These are phyloP conservation scores for Patella caerulea DNA, from an alignment of 2,888 invertebrate species.

Conservation along the genomic window DNA sequence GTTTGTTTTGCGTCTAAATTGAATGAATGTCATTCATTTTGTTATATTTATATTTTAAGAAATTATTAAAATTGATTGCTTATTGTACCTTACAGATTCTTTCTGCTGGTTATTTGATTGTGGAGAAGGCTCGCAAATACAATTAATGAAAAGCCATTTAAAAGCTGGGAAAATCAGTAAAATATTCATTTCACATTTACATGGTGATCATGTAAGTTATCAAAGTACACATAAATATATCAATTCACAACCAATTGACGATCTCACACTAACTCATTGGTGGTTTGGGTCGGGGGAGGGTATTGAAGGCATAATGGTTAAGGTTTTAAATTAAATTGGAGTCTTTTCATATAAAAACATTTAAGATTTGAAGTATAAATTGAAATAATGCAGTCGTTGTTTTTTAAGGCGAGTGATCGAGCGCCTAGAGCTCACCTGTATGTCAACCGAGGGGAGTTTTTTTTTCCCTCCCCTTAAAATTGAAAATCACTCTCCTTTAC, in stretches of 20 bases:
- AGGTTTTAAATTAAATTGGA: too few relatives aligned
- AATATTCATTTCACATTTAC: slow-evolving; percentile 73
- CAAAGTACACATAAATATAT: too few relatives aligned
- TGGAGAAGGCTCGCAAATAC: slow-evolving; percentile 73
- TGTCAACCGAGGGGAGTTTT: too few relatives aligned
- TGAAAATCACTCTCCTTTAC: too few relatives aligned
- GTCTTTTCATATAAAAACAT: not conserved
- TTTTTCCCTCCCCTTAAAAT: too few relatives aligned
- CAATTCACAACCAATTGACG: too few relatives aligned
- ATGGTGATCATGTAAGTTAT: slow-evolving; percentile 72
- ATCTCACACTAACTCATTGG: too few relatives aligned
- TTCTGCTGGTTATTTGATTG: slow-evolving; percentile 73
- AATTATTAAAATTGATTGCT: not conserved
- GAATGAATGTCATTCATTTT: slow-evolving; percentile 3
- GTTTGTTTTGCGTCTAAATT: not conserved
- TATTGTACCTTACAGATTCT: slow-evolving; percentile 59
- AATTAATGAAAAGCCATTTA: slow-evolving; percentile 68
- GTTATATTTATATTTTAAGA: slow-evolving; percentile 5
- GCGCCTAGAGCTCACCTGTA: too few relatives aligned
- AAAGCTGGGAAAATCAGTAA: slow-evolving; percentile 69
- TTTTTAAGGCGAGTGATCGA: too few relatives aligned
- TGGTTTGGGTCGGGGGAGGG: too few relatives aligned
- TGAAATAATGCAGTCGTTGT: not conserved
- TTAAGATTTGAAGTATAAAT: not conserved
- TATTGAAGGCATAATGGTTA: too few relatives aligned